phyloP scores from a whole-genome alignment of 2,113 vertebrate genomes.

The Chaetorhynchus papuensis region DNA sequence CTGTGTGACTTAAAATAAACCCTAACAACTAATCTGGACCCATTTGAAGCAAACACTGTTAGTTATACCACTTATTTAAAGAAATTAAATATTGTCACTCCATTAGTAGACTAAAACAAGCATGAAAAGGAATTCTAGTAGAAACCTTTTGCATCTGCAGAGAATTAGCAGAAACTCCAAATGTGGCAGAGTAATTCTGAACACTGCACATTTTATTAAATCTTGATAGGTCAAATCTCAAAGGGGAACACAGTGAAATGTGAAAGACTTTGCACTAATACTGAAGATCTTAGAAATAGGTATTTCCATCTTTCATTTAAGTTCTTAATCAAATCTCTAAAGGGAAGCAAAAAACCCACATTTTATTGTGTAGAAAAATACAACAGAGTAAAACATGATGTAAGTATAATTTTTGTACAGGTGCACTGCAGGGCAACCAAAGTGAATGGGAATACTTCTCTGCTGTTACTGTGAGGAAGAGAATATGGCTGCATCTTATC shows the following conservation, averaged over 20 bases:
- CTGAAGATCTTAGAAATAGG: background rate
- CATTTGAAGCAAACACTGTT: background rate
- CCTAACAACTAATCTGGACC: background rate
- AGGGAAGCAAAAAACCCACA: background rate
- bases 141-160: background rate
- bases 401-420: background rate
- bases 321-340: background rate
- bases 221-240: background rate
- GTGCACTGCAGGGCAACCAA: background rate
- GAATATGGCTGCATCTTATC: background rate
- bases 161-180: background rate
- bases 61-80: background rate
- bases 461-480: background rate
- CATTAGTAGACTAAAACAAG: background rate
- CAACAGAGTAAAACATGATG: background rate
- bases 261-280: background rate
- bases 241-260: background rate
- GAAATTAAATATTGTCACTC: background rate
- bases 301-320: background rate
- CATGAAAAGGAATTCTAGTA: background rate
- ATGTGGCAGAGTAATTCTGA: background rate
- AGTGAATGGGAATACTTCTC: background rate
- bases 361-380: background rate
- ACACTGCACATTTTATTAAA: background rate
- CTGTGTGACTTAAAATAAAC: constrained; percentile 2